These are phyloP conservation scores for Linyphia triangularis DNA, from an alignment of 2,888 invertebrate species.

Conservation along the genomic window DNA sequence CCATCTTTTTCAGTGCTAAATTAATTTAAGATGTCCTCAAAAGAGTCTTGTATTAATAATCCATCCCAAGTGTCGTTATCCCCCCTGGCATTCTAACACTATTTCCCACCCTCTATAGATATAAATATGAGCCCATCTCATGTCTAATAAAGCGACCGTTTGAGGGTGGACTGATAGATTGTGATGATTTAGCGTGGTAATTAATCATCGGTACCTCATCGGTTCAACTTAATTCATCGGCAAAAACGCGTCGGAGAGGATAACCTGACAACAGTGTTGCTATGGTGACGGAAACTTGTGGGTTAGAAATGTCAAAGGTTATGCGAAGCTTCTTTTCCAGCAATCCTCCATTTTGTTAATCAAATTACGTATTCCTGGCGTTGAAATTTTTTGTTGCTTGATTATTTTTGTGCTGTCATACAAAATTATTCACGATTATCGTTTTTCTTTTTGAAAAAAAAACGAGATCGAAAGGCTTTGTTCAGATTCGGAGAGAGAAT, in stretches of 20 bases:
- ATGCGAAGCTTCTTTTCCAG: neutral
- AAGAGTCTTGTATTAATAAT: neutral
- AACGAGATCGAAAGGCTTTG: too few species aligned
- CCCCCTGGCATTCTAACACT: slow-evolving; percentile 17
- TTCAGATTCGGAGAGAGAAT: too few species aligned
- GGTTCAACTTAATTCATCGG: slow-evolving; percentile 34
- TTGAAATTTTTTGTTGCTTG: neutral
- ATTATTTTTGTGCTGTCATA: neutral
- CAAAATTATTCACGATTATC: too few species aligned
- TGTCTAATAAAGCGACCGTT: slow-evolving; percentile 41
- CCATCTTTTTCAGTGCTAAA: neutral
- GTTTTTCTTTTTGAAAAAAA: too few species aligned
- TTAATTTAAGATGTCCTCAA: neutral
- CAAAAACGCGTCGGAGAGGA: slow-evolving; percentile 46
- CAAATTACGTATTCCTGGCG: slow-evolving; percentile 38
- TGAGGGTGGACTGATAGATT: slow-evolving; percentile 26
- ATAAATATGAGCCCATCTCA: slow-evolving; percentile 34
- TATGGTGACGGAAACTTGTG: slow-evolving; percentile 52
- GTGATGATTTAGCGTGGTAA: slow-evolving; percentile 43
- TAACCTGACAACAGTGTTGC: slow-evolving; percentile 54
- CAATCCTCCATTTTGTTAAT: slow-evolving; percentile 27
- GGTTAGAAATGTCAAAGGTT: slow-evolving; percentile 57
- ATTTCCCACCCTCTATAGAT: slow-evolving; percentile 4
- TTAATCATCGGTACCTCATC: slow-evolving; percentile 39
- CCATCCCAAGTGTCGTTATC: neutral